Evolutionary conservation across 2,113 vertebrate genomes (phyloP), one percentile per base, ranked within the genome.

Genomic region (Hoplias malabaricus): DNA sequence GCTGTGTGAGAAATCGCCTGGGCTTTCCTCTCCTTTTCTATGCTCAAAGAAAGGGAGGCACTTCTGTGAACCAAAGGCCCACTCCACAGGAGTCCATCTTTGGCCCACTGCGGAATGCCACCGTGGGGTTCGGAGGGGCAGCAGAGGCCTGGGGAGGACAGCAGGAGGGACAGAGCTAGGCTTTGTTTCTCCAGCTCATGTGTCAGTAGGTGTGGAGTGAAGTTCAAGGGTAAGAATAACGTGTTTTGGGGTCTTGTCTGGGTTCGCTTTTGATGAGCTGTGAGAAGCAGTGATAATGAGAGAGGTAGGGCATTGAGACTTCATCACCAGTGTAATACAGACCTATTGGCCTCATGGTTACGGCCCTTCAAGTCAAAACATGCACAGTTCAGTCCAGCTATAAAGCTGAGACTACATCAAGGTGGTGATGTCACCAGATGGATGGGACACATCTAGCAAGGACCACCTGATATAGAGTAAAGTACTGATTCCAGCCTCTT

Each of bases 71-170:
- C 84, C 73, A 84, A 85, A 84, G 87, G 79, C 77, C 84, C 75
- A 75, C 77, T 63, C 78, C 79, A 65, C 80, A 81, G 79, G 79
- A 81, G 79, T 81, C 82, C 69, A 74, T 66, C 72, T 76, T 90
- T 89, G 90, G 89, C 86, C 85, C 78, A 81, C 80, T 86, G 81
- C 87, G 82, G 90, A 88, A 88, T 84, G 85, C 83, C 85, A 88
- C 88, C 90, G 80, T 82, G 84, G 82, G 82, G 82, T 84, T 84
- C 78, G 86, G 77, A 85, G 84, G 80, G 83, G 75, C 85, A 29
- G 34, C 42, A 36, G 84, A 88, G 87, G 87, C 86, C 85, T 67
- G 73, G 69, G 75, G 78, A 67, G 62, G 73, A 84, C 84, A 84
- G 84, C 85, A 82, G 38, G 81, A 76, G 69, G 77, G 82, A 76